Evolutionary conservation across 1,140 invertebrate species (phyloP), one percentile per base, ranked within the genome.

Genomic region (Euborellia annulipes): DNA sequence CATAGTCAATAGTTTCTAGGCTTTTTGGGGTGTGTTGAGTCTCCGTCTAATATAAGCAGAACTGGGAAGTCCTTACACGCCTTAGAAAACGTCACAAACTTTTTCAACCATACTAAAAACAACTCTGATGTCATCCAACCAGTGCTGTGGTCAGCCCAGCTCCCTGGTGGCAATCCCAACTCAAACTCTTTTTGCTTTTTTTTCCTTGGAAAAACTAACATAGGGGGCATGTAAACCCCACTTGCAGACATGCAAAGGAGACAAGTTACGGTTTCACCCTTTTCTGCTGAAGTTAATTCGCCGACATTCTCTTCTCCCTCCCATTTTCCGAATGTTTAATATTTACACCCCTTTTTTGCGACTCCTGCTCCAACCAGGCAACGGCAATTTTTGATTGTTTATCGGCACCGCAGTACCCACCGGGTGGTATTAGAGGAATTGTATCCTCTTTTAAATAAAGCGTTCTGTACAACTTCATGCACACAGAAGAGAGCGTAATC

Each of bases 201-300:
- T 56, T 48, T n/a, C 22, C 61, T 36, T 3, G 61, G 53, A 37
- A 62, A 64, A 20, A 61, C 45, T 40, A 61, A 58, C n/a, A 59
- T 42, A 14, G 52, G 58, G 21, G 62, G 59, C 8, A 60, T 45
- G 18, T 50, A 47, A 44, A 50, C 44, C 8, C 53, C 57, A 20
- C 39, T 17, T 32, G 60, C 57, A 54, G 34, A 54, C 17, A 61
- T 46, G 40, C 45, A 48, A 42, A 37, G 46, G n/a, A 40, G 27
- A 30, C 53, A 40, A 30, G 61, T 63, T 0, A 55, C 40, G 36
- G 20, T 52, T 23, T 46, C 36, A 8, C 59, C 57, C 47, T 55
- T 47, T 48, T 66, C 60, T 18, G 52, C 55, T 23, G 56, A 57
- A 30, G 57, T 60, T 13, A 57, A 34, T 38, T 52, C 47, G 18